These are phyloP conservation scores for Scaptomyza pallida DNA, from an alignment of 1,140 invertebrate species.

Conservation along the genomic window DNA sequence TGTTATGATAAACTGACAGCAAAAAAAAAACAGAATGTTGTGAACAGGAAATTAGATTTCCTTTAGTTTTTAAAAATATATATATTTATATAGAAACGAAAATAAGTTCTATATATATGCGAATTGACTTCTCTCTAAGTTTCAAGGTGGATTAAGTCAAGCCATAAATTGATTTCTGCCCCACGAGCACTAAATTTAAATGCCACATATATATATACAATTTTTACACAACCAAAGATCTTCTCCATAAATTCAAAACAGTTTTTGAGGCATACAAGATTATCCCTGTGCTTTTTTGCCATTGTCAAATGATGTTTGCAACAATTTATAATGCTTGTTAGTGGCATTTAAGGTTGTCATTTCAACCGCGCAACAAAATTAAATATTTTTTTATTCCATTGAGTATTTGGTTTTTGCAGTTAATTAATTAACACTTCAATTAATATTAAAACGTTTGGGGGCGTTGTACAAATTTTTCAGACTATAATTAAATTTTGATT, in stretches of 20 bases:
- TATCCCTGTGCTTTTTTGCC: constrained; percentile 10
- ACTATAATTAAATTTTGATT: neutral
- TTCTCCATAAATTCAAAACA: constrained; percentile 22
- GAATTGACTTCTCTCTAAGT: constrained; percentile 69
- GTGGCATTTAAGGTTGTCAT: constrained; percentile 33
- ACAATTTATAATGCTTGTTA: constrained; percentile 23
- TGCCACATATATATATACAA: constrained; percentile 48
- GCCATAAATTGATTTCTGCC: constrained; percentile 59
- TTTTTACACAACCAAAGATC: neutral
- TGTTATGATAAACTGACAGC: neutral
- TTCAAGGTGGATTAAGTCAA: constrained; percentile 80
- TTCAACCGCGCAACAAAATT: constrained; percentile 37
- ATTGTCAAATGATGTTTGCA: constrained; percentile 26
- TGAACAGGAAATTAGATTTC: constrained; percentile 67
- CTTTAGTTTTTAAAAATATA: too few relatives aligned
- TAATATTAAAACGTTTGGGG: neutral
- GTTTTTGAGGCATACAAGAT: constrained; percentile 20
- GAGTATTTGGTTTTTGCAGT: too few relatives aligned
- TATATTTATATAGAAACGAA: neutral
- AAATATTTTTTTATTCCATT: constrained; percentile 44
- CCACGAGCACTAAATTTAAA: constrained; percentile 57
- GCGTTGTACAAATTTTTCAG: neutral
- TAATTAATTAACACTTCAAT: constrained; percentile 22
- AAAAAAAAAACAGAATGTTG: constrained; percentile 55
- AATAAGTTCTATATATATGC: constrained; percentile 20